phyloP scores from a whole-genome alignment of 2,888 invertebrate genomes.

The Epistrophe eligans region DNA sequence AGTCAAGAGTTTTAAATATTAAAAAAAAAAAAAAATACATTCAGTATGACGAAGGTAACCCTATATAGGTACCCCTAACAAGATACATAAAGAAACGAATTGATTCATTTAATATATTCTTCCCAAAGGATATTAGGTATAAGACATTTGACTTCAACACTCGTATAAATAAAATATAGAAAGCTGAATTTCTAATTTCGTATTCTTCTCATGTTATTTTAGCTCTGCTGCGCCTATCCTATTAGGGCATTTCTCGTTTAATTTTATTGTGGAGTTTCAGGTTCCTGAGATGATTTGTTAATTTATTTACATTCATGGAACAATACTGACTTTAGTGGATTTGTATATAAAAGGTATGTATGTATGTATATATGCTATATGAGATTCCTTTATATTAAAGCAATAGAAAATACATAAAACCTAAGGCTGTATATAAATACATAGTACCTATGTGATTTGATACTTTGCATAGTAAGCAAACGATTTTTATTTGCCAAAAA shows the following conservation, averaged over 20 bases:
- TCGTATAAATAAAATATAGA: slow-evolving; percentile 20
- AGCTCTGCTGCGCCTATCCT: slow-evolving; percentile 67
- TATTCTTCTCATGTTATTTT: slow-evolving; percentile 62
- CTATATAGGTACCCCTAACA: slow-evolving; percentile 1
- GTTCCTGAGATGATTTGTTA: slow-evolving; percentile 74
- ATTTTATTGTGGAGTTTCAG: slow-evolving; percentile 67
- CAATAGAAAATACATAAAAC: neutral
- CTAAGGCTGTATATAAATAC: slow-evolving; percentile 1
- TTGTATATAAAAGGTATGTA: neutral
- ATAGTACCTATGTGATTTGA: neutral
- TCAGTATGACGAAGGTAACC: neutral
- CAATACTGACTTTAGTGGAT: slow-evolving; percentile 51
- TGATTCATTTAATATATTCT: slow-evolving; percentile 51
- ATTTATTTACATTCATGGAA: slow-evolving; percentile 60
- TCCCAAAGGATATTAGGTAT: slow-evolving; percentile 10
- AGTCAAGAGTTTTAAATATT: neutral
- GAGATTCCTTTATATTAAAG: neutral
- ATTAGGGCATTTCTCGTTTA: slow-evolving; percentile 70
- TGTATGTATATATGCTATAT: neutral
- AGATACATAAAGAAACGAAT: slow-evolving; percentile 14
- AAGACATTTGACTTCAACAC: slow-evolving; percentile 17
- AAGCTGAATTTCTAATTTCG: slow-evolving; percentile 62
- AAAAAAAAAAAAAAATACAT: neutral
- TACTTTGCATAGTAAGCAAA: slow-evolving; percentile 55
- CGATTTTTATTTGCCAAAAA: slow-evolving; percentile 59